Conservation (phyloP, 2,113 vertebrate genomes). For the Vidua macroura region DNA sequence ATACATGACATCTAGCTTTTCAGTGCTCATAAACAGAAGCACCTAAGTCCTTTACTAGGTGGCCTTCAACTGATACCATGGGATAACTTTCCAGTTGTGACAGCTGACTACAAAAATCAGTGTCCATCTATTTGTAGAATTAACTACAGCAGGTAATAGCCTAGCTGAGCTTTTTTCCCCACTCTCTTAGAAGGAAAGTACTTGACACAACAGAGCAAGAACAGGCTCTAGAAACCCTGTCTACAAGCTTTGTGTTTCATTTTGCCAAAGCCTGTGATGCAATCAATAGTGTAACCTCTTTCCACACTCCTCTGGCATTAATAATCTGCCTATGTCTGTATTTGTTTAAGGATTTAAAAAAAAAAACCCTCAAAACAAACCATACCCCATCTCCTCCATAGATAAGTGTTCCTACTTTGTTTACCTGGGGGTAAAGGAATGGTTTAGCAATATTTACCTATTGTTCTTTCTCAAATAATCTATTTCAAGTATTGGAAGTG, state of each 20-base stretch:
- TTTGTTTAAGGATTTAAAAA: background rate
- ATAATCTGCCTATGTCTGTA: background rate
- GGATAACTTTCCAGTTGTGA: background rate
- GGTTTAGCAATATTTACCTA: background rate
- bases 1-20: background rate
- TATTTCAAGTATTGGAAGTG: background rate
- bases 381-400: background rate
- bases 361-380: background rate
- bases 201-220: background rate
- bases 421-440: background rate
- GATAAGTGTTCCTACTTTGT: background rate
- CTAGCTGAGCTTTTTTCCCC: background rate
- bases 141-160: background rate
- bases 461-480: background rate
- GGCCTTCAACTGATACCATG: background rate
- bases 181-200: background rate
- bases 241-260: background rate
- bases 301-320: background rate
- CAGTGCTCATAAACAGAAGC: background rate
- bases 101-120: background rate
- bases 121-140: background rate
- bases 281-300: background rate
- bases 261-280: background rate
- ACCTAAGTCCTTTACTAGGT: background rate
- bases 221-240: background rate